These are phyloP conservation scores for human (Homo sapiens) DNA, from an alignment of 2,113 vertebrate species.

Conservation along the genomic window GRCh38 chr3:40972001-40972500, in stretches of 20 bases:
- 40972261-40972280: background rate
- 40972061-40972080: background rate
- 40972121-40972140: background rate
- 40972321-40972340: no score
- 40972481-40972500: background rate
- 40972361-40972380: background rate
- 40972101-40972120: background rate
- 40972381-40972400: background rate
- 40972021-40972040: background rate
- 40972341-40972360: rapidly evolving
- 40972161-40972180: rapidly evolving
- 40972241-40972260: background rate
- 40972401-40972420: background rate
- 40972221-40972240: background rate
- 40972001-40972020: background rate
- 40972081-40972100: background rate
- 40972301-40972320: background rate
- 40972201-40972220: background rate
- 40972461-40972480: background rate
- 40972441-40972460: background rate
- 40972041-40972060: background rate
- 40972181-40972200: background rate
- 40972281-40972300: background rate
- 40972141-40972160: background rate
- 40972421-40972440: background rate